phyloP scores from a whole-genome alignment of 2,797 vertebrate genomes.

The Eutrigla gurnardus region DNA sequence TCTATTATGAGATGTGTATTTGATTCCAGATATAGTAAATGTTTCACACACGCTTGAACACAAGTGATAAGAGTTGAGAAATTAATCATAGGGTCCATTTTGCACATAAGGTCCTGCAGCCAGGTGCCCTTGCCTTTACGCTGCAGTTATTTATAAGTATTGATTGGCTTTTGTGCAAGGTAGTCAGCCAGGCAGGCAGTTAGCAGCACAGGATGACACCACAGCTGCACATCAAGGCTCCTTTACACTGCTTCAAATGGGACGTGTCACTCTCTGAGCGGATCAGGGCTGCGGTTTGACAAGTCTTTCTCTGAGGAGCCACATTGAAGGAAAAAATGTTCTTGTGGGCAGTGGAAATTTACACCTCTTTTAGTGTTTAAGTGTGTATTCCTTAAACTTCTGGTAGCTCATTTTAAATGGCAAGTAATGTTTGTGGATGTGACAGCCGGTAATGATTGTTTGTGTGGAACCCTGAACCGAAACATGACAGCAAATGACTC shows the following conservation, averaged over 20 bases:
- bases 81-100: constrained; percentile 19
- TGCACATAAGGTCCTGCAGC: constrained; percentile 50
- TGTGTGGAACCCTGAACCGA: neutral
- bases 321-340: constrained; percentile 30
- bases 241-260: constrained; percentile 44
- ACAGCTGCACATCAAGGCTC: constrained; percentile 49
- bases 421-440: constrained; percentile 9
- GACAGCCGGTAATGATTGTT: constrained; percentile 14
- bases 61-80: constrained; percentile 6
- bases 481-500: neutral
- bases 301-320: constrained; percentile 47
- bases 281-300: constrained; percentile 52
- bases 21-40: constrained; percentile 12
- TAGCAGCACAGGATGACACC: constrained; percentile 68
- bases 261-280: constrained; percentile 38
- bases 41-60: neutral
- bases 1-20: neutral
- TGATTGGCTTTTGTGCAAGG: constrained; percentile 80
- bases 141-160: constrained; percentile 84
- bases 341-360: constrained; percentile 34
- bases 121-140: constrained; percentile 82
- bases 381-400: constrained; percentile 16
- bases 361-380: constrained; percentile 22
- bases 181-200: constrained; percentile 71
- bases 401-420: constrained; percentile 14